Evolutionary conservation across 2,797 vertebrate genomes (phyloP).

Genomic region (Melanotaenia boesemani): DNA sequence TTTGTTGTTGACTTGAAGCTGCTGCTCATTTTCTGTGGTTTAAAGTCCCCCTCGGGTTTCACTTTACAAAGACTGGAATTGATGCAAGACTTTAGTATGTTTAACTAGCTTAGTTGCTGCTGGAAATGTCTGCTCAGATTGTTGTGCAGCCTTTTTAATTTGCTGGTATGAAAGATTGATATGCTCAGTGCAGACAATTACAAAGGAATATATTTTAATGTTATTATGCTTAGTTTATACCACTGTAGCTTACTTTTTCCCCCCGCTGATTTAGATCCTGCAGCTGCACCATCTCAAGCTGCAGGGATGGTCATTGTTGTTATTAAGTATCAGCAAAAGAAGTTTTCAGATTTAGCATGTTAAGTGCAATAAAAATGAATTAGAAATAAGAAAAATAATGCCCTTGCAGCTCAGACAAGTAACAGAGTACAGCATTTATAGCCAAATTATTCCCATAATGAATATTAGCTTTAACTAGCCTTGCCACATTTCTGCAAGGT

Average conservation of each 20-base stretch:
- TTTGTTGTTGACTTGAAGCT: conserved; percentile 34
- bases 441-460: too few relatives aligned
- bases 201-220: background rate
- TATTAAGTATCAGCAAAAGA: background rate
- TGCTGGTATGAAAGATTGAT: background rate
- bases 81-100: conserved; percentile 36
- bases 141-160: conserved; percentile 11
- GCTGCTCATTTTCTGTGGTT: conserved; percentile 35
- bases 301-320: background rate
- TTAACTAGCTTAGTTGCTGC: conserved; percentile 25
- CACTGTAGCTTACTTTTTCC: too few relatives aligned
- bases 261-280: background rate
- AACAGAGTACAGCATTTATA: too few relatives aligned
- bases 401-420: too few relatives aligned
- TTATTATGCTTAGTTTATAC: background rate
- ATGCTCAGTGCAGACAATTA: background rate
- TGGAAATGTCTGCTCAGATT: conserved; percentile 9
- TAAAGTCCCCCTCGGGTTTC: conserved; percentile 32
- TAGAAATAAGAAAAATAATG: too few relatives aligned
- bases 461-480: too few relatives aligned
- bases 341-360: background rate
- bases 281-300: background rate
- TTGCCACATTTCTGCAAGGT: too few relatives aligned
- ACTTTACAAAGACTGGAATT: conserved; percentile 32
- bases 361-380: too few relatives aligned